Base-by-base conservation (phyloP, 1,140 invertebrate species). In the Papilio polytes region DNA sequence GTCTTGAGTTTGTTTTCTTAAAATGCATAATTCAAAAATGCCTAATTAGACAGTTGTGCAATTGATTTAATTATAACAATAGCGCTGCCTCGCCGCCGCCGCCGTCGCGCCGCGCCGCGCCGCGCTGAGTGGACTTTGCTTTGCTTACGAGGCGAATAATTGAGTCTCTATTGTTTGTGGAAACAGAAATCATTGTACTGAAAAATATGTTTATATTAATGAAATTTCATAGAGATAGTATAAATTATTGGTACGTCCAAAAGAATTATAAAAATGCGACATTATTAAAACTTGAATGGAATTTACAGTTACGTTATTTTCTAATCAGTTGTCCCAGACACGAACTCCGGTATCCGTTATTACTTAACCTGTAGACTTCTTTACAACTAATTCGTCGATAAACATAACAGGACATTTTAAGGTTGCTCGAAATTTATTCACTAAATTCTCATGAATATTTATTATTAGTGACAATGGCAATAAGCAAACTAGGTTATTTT, bases 51-150 rank as follows among this genome's bases (percentile, higher is more conserved):
- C 63, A 31, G 26, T 70, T 70, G 63, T 70, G 63, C 51, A 56
- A 59, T 78, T 78, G 74, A 78, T 56, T 78, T 78, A 56, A 31
- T 76, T 76, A 78, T 78, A 56, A 78, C 51, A 78, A 51, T 78
- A 51, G 22, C 31, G 51, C 53, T 53, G 51, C 31, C 15, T 78
- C 13, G n/a, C 48, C 13, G 48, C 53, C n/a, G 53, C 7, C 53
- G 4, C 53, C 53, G 13, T 2, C 48, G 7, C 46, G 36, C 36
- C 36, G 36, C 9, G n/a, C 44, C n/a, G 46, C 26, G 56, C 13
- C 18, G 13, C 13, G 48, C 15, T 3, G 22, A 56, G 74, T 56
- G 74, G 48, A 36, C 26, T 56, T 78, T 51, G 31, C 31, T 56
- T 56, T 78, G 74, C 51, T 78, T 78, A 56, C 74, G 74, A 78